Conservation (phyloP, 2,797 vertebrate species). For the Rhynchotus rufescens region DNA sequence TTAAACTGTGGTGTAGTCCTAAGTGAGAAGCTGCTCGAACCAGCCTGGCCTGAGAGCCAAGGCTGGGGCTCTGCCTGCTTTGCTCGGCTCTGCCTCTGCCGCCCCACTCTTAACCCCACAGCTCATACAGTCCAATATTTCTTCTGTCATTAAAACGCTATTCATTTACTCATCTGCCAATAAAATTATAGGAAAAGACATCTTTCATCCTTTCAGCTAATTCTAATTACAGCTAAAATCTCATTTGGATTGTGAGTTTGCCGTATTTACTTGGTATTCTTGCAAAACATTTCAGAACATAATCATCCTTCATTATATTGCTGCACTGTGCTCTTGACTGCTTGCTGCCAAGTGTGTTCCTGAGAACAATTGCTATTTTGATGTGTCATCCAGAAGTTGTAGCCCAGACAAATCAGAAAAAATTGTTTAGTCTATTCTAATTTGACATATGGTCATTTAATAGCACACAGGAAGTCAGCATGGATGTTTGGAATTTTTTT, state of each 20-base stretch:
- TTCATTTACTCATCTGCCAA: constrained; percentile 43
- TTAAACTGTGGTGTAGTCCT: neutral
- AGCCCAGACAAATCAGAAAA: constrained; percentile 37
- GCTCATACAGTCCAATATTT: constrained; percentile 39
- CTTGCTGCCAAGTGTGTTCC: constrained; percentile 31
- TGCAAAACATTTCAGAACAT: constrained; percentile 48
- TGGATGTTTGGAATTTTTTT: constrained; percentile 36
- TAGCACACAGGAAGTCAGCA: constrained; percentile 44
- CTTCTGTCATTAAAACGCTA: constrained; percentile 24
- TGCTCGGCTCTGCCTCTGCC: no score
- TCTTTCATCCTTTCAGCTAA: constrained; percentile 65
- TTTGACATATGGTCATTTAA: constrained; percentile 54
- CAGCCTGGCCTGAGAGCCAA: neutral
- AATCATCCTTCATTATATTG: constrained; percentile 41
- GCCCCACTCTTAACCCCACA: neutral
- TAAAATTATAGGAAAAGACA: constrained; percentile 65
- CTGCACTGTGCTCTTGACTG: constrained; percentile 5
- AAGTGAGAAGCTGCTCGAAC: neutral
- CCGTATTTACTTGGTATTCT: constrained; percentile 55
- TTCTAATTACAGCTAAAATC: constrained; percentile 58
- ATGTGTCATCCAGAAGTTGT: constrained; percentile 28
- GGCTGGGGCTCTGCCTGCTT: no score
- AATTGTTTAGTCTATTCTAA: constrained; percentile 63
- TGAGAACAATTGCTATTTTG: constrained; percentile 46
- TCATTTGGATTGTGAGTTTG: constrained; percentile 29